Base-by-base conservation (phyloP, 1,140 invertebrate genomes). In the Andricus grossulariae region DNA sequence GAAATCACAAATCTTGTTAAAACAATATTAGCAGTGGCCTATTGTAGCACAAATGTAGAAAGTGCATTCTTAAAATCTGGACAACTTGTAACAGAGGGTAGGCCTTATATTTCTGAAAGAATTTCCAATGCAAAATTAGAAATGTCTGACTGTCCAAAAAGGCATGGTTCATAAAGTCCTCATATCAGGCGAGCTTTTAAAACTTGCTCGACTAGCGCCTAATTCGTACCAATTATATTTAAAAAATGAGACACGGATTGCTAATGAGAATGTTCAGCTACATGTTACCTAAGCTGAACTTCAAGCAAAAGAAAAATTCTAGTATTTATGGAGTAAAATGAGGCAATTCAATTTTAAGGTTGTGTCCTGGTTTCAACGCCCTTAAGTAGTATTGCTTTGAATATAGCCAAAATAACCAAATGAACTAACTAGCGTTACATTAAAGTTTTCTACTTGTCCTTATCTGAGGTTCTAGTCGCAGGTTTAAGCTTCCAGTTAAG, bases 31-130 rank as follows among this genome's bases (percentile, higher is more conserved):
- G n/a, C n/a, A 50, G 12, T 79, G 11, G 70, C 70, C 16, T 72
- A 81, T 50, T 77, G 80, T 57, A 75, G 73, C 49, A 71, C 74
- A 52, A 71, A 79, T 32, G 50, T 81, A 2, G 80, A 81, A 66
- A 32, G 80, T 54, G 74, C 71, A 3, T 81, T 79, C 71, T 81
- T 73, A 32, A 66, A 50, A 49, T 81, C 80, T 15, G 50, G 18
- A 45, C 66, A 60, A 54, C 50, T 57, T 15, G 19, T 77, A 52
- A 81, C 74, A 51, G 19, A 81, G 6, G 80, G 78, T 54, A 75
- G 57, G 71, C 18, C 72, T 16, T 3, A 25, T 18, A 77, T 78
- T 76, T 77, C 75, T 32, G 76, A 77, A 72, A 45, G 55, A 73
- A 78, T 73, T 32, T 74, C 76, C 11, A 78, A 79, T 50, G 74